These are phyloP conservation scores for Girardinichthys multiradiatus DNA, from an alignment of 2,113 vertebrate genomes.

Conservation along the genomic window DNA sequence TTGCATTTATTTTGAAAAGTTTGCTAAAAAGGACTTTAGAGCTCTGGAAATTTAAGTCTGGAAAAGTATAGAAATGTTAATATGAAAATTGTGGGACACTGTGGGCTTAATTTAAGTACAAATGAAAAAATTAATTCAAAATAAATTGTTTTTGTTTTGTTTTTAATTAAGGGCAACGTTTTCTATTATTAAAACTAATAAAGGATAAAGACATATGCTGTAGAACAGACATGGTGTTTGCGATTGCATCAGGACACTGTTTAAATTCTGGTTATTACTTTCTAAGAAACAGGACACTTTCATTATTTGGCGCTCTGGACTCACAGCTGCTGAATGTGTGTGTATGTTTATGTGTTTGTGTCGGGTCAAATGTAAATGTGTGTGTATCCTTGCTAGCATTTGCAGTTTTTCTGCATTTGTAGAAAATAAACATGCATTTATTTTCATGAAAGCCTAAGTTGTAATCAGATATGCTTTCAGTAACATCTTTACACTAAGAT, in stretches of 20 bases:
- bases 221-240: not conserved
- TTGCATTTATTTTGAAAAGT: too few species aligned
- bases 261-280: constrained; percentile 24
- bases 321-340: constrained; percentile 52
- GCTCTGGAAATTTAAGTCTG: not conserved
- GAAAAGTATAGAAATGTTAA: not conserved
- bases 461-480: constrained; percentile 4
- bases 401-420: too few species aligned
- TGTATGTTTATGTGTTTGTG: constrained; percentile 1
- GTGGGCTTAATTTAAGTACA: not conserved
- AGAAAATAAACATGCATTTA: constrained; percentile 11
- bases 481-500: not conserved
- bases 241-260: constrained; percentile 1
- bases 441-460: constrained; percentile 10
- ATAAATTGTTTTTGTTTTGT: not conserved
- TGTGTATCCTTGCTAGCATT: constrained; percentile 2
- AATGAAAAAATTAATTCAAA: not conserved
- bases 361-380: not conserved
- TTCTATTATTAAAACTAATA: constrained; percentile 3
- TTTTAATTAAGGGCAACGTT: not conserved
- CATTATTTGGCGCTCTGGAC: constrained; percentile 27
- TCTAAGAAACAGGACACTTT: constrained; percentile 38
- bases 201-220: not conserved
- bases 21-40: too few species aligned
- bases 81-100: not conserved